Percentiles rank a stretch among this genome's conserved stretches.
Evolutionary conservation across 2,888 invertebrate genomes (phyloP).

Genomic region (Pemphredon lugubris): DNA sequence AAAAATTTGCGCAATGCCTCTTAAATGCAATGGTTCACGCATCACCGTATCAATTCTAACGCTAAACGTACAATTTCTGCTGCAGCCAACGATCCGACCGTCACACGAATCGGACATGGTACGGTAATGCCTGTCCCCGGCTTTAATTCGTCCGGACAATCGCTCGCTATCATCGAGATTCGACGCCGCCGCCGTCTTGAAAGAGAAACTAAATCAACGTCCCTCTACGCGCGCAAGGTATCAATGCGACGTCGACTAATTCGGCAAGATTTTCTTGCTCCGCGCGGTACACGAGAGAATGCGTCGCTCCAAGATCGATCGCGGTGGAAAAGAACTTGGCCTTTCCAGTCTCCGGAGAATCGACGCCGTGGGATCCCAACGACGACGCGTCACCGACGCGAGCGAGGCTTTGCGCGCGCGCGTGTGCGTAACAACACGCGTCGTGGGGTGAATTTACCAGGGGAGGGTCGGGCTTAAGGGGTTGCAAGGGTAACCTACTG

Average conservation of each 20-base stretch:
- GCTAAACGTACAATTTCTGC: no score
- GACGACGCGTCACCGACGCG: conserved; percentile 48
- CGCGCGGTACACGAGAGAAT: conserved; percentile 24
- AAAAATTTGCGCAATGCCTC: no score
- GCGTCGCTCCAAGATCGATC: conserved; percentile 58
- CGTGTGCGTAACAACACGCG: conserved; percentile 28
- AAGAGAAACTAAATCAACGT: neutral
- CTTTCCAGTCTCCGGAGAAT: conserved; percentile 63
- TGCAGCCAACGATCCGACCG: no score
- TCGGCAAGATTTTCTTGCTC: conserved; percentile 20
- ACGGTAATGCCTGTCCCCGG: no score
- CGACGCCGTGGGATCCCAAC: conserved; percentile 55
- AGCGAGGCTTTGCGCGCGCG: no score
- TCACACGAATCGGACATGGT: no score
- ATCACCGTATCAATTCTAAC: no score
- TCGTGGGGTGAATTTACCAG: conserved; percentile 49
- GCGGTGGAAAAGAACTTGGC: conserved; percentile 60
- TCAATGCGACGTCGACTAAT: neutral
- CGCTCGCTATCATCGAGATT: no score
- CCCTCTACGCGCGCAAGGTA: neutral
- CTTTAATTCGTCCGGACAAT: no score
- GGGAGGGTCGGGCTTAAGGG: conserved; percentile 64
- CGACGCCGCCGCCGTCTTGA: no score
- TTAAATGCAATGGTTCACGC: no score
- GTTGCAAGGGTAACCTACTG: conserved; percentile 69